Base-by-base conservation (phyloP, 2,888 invertebrate genomes). In the Axea sp. region DNA sequence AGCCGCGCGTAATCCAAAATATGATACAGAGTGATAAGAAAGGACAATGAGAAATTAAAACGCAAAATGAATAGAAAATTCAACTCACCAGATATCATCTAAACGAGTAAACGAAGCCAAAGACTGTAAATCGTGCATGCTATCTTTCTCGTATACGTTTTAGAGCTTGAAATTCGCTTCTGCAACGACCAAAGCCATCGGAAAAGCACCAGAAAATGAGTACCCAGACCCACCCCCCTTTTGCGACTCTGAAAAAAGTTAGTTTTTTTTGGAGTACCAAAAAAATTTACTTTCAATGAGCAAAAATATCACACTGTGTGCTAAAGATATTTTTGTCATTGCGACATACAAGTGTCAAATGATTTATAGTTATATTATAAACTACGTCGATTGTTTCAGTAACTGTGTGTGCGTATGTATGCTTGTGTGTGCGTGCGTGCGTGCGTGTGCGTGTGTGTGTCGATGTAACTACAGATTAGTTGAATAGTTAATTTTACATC, bases 171-270 rank as follows among this genome's bases (percentile, higher is more conserved):
- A 55, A 65, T 47, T 37, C 55, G 55, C 45, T 43, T 55, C 65
- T 47, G 64, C 64, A 41, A 64, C 64, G 51, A 51, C 51, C 41
- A 55, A 55, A 55, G 57, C 67, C 57, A 67, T 55, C 55, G 47
- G 65, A 55, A 55, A 65, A 55, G 65, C 65, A 55, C 55, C 65
- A 30, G 65, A 65, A 65, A 65, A 55, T 53, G 53, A 37, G 64
- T 45, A 67, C 47, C 47, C 55, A 12, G 57, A 67, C 57, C 67
- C 47, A 57, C 67, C 67, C 67, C 67, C 67, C 67, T 41, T 57
- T 67, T 67, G 67, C 57, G 67, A 49, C 67, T 67, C 67, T 67
- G 67, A 67, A 67, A 67, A 67, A 67, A 67, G 67, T 67, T 57
- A 67, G 55, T 30, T 55, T 47, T n/a, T n/a, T 49, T 57, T 67